Percentiles rank a stretch among this genome's conserved stretches.
Evolutionary conservation across 2,797 vertebrate genomes (phyloP).

Genomic region (Melanotaenia maccullochi): DNA sequence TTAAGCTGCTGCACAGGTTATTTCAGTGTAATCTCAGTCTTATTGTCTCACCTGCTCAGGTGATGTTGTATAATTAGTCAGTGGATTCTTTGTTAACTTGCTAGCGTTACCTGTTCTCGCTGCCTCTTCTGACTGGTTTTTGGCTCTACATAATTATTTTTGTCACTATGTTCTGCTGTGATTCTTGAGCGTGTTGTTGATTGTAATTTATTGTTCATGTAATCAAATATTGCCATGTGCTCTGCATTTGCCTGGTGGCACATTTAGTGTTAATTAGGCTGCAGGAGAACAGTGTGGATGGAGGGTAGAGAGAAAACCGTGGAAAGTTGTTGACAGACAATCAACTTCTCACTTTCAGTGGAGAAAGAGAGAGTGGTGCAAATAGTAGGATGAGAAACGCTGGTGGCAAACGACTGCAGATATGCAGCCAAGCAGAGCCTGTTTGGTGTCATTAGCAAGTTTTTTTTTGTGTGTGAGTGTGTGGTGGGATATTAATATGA

Average conservation of each 20-base stretch:
- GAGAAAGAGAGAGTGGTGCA: conserved; percentile 53
- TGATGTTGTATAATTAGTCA: conserved; percentile 67
- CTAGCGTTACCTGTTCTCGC: conserved; percentile 55
- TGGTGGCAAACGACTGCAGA: conserved; percentile 71
- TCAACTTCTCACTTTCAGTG: conserved; percentile 80
- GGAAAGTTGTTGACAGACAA: conserved; percentile 85
- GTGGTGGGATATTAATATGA: conserved; percentile 62
- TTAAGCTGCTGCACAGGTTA: conserved; percentile 5
- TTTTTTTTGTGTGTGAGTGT: conserved; percentile 44
- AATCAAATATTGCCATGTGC: conserved; percentile 82
- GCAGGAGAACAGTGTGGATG: conserved; percentile 70
- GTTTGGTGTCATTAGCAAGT: conserved; percentile 68
- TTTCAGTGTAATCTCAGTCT: background rate
- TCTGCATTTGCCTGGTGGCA: conserved; percentile 77
- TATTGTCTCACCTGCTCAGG: conserved; percentile 49
- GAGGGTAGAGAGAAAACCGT: conserved; percentile 43
- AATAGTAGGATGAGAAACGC: conserved; percentile 69
- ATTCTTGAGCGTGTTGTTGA: conserved; percentile 79
- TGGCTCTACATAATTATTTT: conserved; percentile 80
- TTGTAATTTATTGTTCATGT: conserved; percentile 86
- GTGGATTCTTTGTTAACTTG: conserved; percentile 40
- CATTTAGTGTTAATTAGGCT: conserved; percentile 83
- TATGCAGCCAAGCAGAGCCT: conserved; percentile 62
- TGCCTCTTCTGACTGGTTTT: conserved; percentile 62
- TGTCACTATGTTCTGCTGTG: conserved; percentile 71